Conservation (phyloP, 2,113 vertebrate genomes). For the Scophthalmus maximus region DNA sequence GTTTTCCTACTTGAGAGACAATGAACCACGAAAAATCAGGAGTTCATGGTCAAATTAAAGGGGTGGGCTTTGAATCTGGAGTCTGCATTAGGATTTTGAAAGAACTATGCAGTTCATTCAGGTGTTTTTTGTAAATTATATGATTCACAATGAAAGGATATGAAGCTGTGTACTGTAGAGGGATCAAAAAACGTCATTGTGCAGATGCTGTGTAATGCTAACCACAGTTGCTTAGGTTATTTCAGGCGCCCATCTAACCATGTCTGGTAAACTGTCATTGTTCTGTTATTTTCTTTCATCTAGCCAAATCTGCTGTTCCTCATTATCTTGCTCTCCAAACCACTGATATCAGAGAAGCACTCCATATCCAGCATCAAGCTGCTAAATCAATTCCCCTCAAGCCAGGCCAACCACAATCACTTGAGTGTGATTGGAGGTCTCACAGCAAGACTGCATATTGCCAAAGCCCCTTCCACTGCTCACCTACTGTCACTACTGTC, state of each 20-base stretch:
- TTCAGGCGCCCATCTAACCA: conserved; percentile 9
- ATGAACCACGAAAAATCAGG: no score
- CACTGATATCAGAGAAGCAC: conserved; percentile 45
- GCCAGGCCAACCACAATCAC: conserved; percentile 58
- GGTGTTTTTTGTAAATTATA: no score
- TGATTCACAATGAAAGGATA: not conserved
- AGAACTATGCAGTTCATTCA: no score
- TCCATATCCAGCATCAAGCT: conserved; percentile 34
- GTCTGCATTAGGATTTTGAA: no score
- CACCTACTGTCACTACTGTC: conserved; percentile 37
- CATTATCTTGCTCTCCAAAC: conserved; percentile 24
- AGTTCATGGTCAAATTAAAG: no score
- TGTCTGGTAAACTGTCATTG: conserved; percentile 11
- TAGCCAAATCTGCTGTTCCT: conserved; percentile 11
- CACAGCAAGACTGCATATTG: conserved; percentile 19
- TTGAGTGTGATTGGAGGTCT: conserved; percentile 55
- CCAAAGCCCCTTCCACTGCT: conserved; percentile 37
- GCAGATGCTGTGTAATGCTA: conserved; percentile 7
- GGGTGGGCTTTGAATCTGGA: no score
- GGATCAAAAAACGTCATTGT: not conserved
- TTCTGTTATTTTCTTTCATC: conserved; percentile 6
- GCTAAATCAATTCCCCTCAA: conserved; percentile 63
- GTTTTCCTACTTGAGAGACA: no score
- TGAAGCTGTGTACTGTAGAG: not conserved
- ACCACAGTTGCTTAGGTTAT: not conserved